Percentiles rank a stretch among this genome's conserved stretches.
Evolutionary conservation across 2,888 invertebrate genomes (phyloP).

Genomic region (Ctenicera cuprea): DNA sequence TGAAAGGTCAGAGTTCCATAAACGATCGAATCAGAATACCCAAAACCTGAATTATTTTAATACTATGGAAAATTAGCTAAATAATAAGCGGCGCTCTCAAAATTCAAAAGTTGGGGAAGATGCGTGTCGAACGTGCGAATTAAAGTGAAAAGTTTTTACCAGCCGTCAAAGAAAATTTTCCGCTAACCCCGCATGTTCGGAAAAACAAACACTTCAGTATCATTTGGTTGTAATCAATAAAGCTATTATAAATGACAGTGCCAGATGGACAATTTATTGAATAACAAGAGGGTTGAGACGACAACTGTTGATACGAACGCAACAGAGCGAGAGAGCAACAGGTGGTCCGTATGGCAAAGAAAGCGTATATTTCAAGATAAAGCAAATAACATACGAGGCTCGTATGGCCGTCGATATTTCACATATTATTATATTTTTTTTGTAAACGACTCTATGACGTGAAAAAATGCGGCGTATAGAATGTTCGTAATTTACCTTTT

Average conservation of each 20-base stretch:
- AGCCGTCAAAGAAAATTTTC: no score
- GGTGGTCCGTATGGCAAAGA: conserved; percentile 29
- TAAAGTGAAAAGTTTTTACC: no score
- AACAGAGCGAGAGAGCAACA: conserved; percentile 39
- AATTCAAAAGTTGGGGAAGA: not conserved
- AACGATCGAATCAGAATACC: not conserved
- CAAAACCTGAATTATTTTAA: not conserved
- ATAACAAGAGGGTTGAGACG: not conserved
- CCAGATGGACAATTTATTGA: conserved; percentile 24
- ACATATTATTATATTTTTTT: not conserved
- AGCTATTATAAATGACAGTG: conserved; percentile 19
- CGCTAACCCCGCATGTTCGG: no score
- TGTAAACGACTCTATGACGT: no score
- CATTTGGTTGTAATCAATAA: conserved; percentile 15
- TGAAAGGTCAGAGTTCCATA: conserved; percentile 12
- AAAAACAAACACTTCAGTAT: not conserved
- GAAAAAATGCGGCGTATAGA: no score
- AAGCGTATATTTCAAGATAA: conserved; percentile 6
- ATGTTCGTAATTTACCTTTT: no score
- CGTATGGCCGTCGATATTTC: not conserved
- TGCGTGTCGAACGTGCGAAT: no score
- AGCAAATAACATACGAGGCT: not conserved
- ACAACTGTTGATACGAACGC: conserved; percentile 31
- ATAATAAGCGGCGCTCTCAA: not conserved
- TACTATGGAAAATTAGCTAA: not conserved